Base-by-base conservation (phyloP, 1,140 invertebrate genomes). In the Drosophila parabipectinata region DNA sequence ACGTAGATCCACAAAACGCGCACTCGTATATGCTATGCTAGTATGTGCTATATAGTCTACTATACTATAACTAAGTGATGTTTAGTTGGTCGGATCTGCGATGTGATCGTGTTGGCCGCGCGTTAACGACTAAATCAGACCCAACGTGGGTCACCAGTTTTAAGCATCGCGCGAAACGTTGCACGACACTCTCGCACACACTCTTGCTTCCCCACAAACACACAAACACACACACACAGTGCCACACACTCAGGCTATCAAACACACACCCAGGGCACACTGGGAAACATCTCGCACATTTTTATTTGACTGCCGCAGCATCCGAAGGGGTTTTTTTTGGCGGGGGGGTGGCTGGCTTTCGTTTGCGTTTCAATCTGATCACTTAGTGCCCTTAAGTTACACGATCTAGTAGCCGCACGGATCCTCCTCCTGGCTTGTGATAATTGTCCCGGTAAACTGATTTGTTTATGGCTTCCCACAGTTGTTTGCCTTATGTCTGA, bases 51-150 rank as follows among this genome's bases (percentile, higher is more conserved):
- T 30, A 24, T 28, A 18, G n/a, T 10, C 8, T 58, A 34, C 8
- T 54, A 28, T 54, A 51, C 53, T 74, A 32, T 52, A 18, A 10
- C 44, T 21, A 47, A 47, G 28, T 45, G 48, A 18, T 30, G 28
- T 56, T 58, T 44, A 44, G 57, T 41, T 55, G 53, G 45, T 78
- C 56, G 30, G 58, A 52, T 77, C 58, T 53, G 73, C 84, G 88
- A 78, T 81, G 77, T 88, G 88, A 90, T 90, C 88, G 84, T 88
- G 88, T 90, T 90, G 88, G 83, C 79, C 88, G 88, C 88, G 79
- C 88, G 88, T 80, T 90, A 90, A 90, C 79, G 77, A 90, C 88
- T 90, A 88, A 90, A 88, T 90, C 88, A 77, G 67, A 77, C 66
- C 68, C 74, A 66, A 75, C 79, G 80, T 78, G 88, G 89, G 77